These are phyloP conservation scores for Andrena praecox DNA, from an alignment of 2,888 invertebrate species.

Conservation along the genomic window DNA sequence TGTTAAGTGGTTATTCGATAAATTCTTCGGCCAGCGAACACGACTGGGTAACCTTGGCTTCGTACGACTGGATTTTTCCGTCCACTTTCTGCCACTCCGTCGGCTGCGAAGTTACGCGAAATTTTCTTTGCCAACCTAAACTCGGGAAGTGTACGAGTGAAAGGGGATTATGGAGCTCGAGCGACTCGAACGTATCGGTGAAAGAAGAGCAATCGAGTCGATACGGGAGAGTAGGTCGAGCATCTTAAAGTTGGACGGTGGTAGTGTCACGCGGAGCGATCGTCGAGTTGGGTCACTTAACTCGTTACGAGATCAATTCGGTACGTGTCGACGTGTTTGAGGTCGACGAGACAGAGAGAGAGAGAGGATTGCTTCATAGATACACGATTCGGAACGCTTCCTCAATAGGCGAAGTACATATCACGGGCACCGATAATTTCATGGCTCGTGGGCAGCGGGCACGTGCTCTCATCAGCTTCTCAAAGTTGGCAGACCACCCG, in stretches of 20 bases:
- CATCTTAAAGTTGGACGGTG: slow-evolving; percentile 54
- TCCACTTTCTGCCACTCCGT: neutral
- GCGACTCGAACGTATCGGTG: neutral
- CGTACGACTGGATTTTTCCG: slow-evolving; percentile 10
- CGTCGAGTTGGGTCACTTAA: slow-evolving; percentile 65
- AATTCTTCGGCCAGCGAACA: slow-evolving; percentile 40
- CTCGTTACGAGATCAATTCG: slow-evolving; percentile 65
- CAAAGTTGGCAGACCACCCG: slow-evolving; percentile 68
- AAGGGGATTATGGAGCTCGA: neutral
- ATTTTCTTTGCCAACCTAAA: neutral
- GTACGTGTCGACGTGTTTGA: slow-evolving; percentile 62
- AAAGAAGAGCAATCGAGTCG: slow-evolving; percentile 25
- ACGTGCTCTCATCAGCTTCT: slow-evolving; percentile 70
- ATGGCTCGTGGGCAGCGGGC: slow-evolving; percentile 64
- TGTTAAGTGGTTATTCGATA: slow-evolving; percentile 60
- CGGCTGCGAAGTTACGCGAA: neutral
- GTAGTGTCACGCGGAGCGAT: slow-evolving; percentile 40
- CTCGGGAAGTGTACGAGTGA: neutral
- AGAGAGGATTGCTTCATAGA: slow-evolving; percentile 52
- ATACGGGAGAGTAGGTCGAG: slow-evolving; percentile 50
- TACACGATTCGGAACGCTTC: slow-evolving; percentile 61
- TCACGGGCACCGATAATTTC: slow-evolving; percentile 67
- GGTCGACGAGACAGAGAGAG: slow-evolving; percentile 52
- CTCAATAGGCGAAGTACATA: slow-evolving; percentile 63
- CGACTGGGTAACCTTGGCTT: slow-evolving; percentile 10